Evolutionary conservation across 2,797 vertebrate genomes (phyloP), one percentile per base, ranked within the genome.

Genomic region (Harpagifer antarcticus): DNA sequence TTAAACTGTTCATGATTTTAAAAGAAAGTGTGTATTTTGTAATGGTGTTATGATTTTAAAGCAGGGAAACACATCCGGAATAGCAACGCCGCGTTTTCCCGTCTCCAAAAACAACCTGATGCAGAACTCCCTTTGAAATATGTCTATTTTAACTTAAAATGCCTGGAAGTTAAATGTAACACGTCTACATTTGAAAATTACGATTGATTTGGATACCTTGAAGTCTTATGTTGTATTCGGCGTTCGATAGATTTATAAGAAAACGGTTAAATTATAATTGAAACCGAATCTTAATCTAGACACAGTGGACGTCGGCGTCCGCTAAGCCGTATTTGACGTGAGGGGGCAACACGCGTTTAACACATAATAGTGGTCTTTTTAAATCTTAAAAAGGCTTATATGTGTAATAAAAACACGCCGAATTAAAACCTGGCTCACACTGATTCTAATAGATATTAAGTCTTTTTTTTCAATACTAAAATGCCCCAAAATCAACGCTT

Each of bases 151-250:
- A n/a, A 13, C 0, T 15, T 10, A 2, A n/a, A 15, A 16, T 14
- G 17, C 8, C 14, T 2, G 16, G 7, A 12, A 0, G 27, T 16
- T 5, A 3, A 15, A 2, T 2, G 0, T 4, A 20, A 49, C 75
- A 17, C 16, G 3, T 2, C 8, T 3, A 0, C 2, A 0, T 6
- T 31, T 1, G 11, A 8, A 0, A 23, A 5, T 0, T 2, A 0
- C n/a, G 1, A 12, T 13, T 4, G 10, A 0, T 0, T 4, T 4
- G 1, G 0, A 20, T 23, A 16, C 0, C 0, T 0, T 0, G 0
- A 15, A 0, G 9, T 9, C 3, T 50, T 20, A 3, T 11, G 0
- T 1, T 0, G 0, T 17, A 33, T 81, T 84, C 87, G 84, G 80
- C 70, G 0, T 0, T 1, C 0, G 2, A 3, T 1, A 65, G 3